Percentiles rank a stretch among this genome's conserved stretches.
Evolutionary conservation across 1,140 invertebrate species (phyloP).

Genomic region (Gryllus bimaculatus): DNA sequence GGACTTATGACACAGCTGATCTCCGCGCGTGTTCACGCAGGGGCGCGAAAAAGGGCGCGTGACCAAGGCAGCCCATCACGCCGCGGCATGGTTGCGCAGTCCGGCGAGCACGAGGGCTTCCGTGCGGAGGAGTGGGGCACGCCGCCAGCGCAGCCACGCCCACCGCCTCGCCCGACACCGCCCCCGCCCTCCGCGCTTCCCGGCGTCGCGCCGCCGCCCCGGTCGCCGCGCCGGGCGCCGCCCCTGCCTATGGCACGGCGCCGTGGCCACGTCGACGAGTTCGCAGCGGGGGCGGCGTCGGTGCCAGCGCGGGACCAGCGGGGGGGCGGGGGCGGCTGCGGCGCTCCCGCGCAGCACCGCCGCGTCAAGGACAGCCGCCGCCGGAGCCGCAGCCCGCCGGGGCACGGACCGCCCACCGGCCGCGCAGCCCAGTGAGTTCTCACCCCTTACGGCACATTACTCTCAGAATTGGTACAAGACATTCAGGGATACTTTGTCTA

Average conservation of each 20-base stretch:
- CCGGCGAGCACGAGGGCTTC: conserved; percentile 35
- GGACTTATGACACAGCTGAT: too few relatives aligned
- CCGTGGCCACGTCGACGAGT: conserved; percentile 46
- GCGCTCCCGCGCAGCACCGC: conserved; percentile 39
- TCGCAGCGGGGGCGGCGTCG: conserved; percentile 23
- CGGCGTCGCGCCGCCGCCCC: too few relatives aligned
- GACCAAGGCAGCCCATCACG: conserved; percentile 31
- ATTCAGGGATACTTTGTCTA: too few relatives aligned
- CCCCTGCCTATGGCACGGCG: conserved; percentile 53
- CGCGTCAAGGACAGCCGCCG: conserved; percentile 37
- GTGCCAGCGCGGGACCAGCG: conserved; percentile 41
- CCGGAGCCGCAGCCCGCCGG: too few relatives aligned
- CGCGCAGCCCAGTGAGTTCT: too few relatives aligned
- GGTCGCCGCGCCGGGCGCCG: conserved; percentile 20
- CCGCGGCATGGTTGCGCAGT: conserved; percentile 33
- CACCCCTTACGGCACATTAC: too few relatives aligned
- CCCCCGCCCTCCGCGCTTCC: too few relatives aligned
- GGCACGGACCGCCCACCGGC: too few relatives aligned
- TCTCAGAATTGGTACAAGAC: too few relatives aligned
- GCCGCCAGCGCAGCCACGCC: conserved; percentile 23
- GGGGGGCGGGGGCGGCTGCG: conserved; percentile 52
- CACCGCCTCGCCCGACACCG: conserved; percentile 25
- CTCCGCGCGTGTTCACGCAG: too few relatives aligned
- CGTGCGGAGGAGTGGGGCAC: conserved; percentile 37
- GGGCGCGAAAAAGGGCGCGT: too few relatives aligned